phyloP scores from a whole-genome alignment of 2,113 vertebrate genomes.

The Abramis brama region DNA sequence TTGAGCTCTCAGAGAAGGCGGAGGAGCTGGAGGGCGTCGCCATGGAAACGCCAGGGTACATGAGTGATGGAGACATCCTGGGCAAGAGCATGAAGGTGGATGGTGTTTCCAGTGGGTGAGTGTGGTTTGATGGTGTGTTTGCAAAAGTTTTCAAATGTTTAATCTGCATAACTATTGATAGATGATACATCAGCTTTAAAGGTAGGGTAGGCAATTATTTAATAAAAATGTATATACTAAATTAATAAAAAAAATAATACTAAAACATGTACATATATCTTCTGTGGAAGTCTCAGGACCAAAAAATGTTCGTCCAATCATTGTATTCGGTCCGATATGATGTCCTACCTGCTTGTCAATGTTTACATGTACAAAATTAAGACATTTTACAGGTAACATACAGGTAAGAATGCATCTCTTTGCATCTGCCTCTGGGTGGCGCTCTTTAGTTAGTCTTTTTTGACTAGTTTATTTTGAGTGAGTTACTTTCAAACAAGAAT shows the following conservation, averaged over 20 bases:
- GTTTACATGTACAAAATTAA: too few relatives aligned
- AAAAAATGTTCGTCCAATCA: too few relatives aligned
- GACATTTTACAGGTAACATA: background rate
- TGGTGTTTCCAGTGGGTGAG: slow-evolving; percentile 83
- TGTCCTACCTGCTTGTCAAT: too few relatives aligned
- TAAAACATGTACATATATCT: too few relatives aligned
- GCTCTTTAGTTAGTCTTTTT: slow-evolving; percentile 22
- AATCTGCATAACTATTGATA: background rate
- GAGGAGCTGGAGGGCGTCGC: slow-evolving; percentile 75
- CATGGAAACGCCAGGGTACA: slow-evolving; percentile 80
- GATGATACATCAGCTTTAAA: background rate
- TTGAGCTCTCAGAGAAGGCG: slow-evolving; percentile 72
- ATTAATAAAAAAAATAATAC: too few relatives aligned
- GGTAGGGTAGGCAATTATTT: too few relatives aligned
- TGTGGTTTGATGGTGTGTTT: slow-evolving; percentile 7
- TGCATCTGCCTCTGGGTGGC: slow-evolving; percentile 39
- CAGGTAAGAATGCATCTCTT: background rate
- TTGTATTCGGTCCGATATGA: too few relatives aligned
- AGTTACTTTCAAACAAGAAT: background rate
- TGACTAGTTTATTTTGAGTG: background rate
- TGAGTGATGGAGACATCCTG: slow-evolving; percentile 85
- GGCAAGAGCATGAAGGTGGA: slow-evolving; percentile 81
- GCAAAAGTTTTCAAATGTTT: background rate
- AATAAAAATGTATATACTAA: too few relatives aligned
- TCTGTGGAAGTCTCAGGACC: too few relatives aligned